Evolutionary conservation across 2,797 vertebrate species (phyloP).

Genomic region (Anguilla megastoma): DNA sequence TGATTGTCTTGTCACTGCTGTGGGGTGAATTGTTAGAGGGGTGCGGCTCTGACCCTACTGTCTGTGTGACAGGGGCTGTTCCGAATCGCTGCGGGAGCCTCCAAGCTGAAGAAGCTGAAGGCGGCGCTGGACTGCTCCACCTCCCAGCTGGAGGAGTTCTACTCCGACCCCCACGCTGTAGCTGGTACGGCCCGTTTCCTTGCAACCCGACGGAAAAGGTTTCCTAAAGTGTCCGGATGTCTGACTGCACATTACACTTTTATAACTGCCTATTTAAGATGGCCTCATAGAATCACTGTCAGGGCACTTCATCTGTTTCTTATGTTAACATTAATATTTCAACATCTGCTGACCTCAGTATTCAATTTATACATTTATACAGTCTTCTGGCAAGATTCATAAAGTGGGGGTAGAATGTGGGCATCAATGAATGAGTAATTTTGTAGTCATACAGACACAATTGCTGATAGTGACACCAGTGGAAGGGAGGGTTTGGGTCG

Average conservation of each 20-base stretch:
- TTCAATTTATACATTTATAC: too few species aligned
- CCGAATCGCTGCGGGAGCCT: constrained; percentile 94
- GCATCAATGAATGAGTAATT: too few species aligned
- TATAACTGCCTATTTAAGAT: too few species aligned
- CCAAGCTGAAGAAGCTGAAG: constrained; percentile 96
- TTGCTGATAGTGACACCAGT: too few species aligned
- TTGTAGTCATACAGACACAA: too few species aligned
- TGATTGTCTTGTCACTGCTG: neutral
- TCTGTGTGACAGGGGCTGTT: constrained; percentile 83
- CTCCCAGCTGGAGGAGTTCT: constrained; percentile 95
- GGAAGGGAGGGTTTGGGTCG: too few species aligned
- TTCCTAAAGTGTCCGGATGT: neutral
- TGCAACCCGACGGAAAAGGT: neutral
- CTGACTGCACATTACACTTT: neutral
- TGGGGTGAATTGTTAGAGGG: neutral
- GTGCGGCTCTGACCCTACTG: neutral
- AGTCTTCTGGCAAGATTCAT: too few species aligned
- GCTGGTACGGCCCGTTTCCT: constrained; percentile 76
- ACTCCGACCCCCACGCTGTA: constrained; percentile 96
- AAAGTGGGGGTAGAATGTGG: too few species aligned
- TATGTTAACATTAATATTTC: too few species aligned
- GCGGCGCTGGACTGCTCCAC: constrained; percentile 95
- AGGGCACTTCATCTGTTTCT: too few species aligned
- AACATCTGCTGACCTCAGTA: too few species aligned
- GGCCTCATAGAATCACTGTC: too few species aligned